phyloP scores from a whole-genome alignment of 2,888 invertebrate genomes.

The Anoncus sp. region DNA sequence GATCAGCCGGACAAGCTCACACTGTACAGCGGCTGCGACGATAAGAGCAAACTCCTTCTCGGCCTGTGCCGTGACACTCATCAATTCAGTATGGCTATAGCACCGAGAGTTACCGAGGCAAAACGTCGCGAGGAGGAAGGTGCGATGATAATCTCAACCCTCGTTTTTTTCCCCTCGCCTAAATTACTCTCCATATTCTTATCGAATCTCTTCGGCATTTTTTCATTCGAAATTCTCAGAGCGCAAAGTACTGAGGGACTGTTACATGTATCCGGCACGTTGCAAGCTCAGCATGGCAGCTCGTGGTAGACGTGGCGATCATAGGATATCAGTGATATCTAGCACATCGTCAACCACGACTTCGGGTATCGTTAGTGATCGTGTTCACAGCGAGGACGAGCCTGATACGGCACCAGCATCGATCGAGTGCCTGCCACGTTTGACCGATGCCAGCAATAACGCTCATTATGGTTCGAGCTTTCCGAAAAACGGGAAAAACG shows the following conservation, averaged over 20 bases:
- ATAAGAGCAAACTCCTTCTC: slow-evolving; percentile 96
- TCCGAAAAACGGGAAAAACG: slow-evolving; percentile 64
- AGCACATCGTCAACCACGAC: slow-evolving; percentile 98
- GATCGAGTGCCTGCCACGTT: slow-evolving; percentile 91
- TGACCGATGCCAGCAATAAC: slow-evolving; percentile 76
- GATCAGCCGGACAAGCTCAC: slow-evolving; percentile 92
- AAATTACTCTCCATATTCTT: slow-evolving; percentile 5
- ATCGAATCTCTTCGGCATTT: slow-evolving; percentile 14
- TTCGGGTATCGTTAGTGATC: slow-evolving; percentile 97
- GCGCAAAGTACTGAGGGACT: slow-evolving; percentile 87
- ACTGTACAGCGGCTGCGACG: slow-evolving; percentile 96
- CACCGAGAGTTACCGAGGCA: slow-evolving; percentile 93
- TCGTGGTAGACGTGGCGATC: slow-evolving; percentile 89
- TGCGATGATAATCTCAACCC: slow-evolving; percentile 63
- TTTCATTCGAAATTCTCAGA: slow-evolving; percentile 83
- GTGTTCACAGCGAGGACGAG: slow-evolving; percentile 97
- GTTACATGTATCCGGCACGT: slow-evolving; percentile 89
- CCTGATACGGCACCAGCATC: slow-evolving; percentile 95
- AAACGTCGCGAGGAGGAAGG: slow-evolving; percentile 93
- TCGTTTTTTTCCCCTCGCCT: background rate
- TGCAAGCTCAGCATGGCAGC: slow-evolving; percentile 85
- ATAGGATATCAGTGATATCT: slow-evolving; percentile 95
- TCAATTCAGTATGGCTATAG: slow-evolving; percentile 97
- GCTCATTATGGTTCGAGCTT: slow-evolving; percentile 67
- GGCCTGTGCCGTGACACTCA: slow-evolving; percentile 96